Evolutionary conservation across 2,797 vertebrate genomes (phyloP).

Genomic region (Spizella passerina): DNA sequence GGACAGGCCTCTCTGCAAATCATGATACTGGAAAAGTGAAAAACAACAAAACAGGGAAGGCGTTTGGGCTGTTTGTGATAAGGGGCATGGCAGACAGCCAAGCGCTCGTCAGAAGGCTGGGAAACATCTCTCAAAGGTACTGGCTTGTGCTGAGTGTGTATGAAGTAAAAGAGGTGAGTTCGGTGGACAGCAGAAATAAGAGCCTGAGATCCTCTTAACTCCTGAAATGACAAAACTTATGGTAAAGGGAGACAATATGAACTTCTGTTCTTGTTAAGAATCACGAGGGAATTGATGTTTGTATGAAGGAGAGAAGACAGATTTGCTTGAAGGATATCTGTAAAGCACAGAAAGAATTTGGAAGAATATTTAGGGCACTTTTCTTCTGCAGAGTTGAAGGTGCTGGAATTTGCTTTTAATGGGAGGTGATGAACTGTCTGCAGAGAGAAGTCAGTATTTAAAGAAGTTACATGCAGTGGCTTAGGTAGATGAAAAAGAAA

Average conservation of each 20-base stretch:
- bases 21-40: neutral
- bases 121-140: neutral
- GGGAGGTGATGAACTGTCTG: neutral
- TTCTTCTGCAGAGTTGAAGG: neutral
- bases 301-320: neutral
- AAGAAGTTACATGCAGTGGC: neutral
- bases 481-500: neutral
- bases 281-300: neutral
- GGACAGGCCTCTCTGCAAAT: neutral
- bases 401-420: neutral
- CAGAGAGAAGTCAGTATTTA: neutral
- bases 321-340: neutral
- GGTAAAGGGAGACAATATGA: neutral
- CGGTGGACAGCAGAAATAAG: neutral
- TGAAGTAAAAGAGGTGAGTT: neutral
- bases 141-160: neutral
- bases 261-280: neutral
- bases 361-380: neutral
- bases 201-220: neutral
- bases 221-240: neutral
- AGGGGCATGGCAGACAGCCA: neutral
- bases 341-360: neutral
- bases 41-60: neutral
- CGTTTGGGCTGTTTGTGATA: neutral
- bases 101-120: neutral